Conservation (phyloP, 2,113 vertebrate genomes). For the Microcebus jonahi region DNA sequence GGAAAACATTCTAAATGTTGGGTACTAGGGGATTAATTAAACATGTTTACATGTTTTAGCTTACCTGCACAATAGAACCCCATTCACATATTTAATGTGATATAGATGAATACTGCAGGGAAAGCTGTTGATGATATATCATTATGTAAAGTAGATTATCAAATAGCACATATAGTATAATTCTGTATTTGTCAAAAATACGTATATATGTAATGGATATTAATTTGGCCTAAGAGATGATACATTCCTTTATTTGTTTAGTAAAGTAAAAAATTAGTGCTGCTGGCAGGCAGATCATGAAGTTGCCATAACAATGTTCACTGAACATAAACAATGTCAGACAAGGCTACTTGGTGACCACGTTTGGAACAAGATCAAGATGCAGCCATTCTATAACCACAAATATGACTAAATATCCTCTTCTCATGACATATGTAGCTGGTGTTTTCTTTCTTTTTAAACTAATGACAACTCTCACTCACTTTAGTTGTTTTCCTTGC, state of each 20-base stretch:
- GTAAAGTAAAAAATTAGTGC: not conserved
- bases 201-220: too few species aligned
- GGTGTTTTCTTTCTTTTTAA: conserved; percentile 2
- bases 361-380: not conserved
- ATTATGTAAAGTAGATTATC: not conserved
- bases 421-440: not conserved
- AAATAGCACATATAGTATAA: not conserved
- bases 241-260: not conserved
- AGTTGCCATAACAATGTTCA: not conserved
- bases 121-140: not conserved
- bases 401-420: not conserved
- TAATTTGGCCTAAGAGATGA: not conserved
- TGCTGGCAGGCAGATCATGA: not conserved
- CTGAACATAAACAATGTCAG: not conserved
- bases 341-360: not conserved
- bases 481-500: not conserved
- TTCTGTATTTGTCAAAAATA: not conserved
- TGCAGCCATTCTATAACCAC: not conserved
- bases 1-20: not conserved
- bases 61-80: not conserved
- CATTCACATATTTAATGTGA: not conserved
- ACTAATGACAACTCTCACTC: not conserved
- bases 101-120: not conserved
- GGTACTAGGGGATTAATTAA: not conserved
- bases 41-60: not conserved